Evolutionary conservation across 2,797 vertebrate species (phyloP).

Genomic region (Hippopotamyrus pictus): DNA sequence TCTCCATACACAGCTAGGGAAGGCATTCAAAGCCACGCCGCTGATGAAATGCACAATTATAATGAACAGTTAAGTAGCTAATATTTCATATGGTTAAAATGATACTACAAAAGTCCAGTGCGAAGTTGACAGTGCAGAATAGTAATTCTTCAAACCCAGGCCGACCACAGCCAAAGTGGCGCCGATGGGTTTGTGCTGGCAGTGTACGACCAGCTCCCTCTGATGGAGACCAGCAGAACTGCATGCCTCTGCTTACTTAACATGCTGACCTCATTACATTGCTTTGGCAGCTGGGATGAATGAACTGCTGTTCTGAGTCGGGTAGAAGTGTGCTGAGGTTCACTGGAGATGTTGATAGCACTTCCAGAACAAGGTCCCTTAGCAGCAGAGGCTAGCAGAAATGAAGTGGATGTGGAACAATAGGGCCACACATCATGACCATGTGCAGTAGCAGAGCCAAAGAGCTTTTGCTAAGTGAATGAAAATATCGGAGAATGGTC

Average conservation of each 20-base stretch:
- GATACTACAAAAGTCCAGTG: neutral
- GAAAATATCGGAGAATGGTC: neutral
- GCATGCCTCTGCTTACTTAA: constrained; percentile 18
- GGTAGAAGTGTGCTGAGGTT: constrained; percentile 10
- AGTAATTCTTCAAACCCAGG: neutral
- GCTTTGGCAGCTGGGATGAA: constrained; percentile 22
- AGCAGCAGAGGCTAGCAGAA: neutral
- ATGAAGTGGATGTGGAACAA: neutral
- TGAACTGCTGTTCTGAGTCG: constrained; percentile 7
- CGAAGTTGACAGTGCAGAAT: neutral
- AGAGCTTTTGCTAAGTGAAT: neutral
- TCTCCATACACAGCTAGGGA: neutral
- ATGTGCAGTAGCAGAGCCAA: neutral
- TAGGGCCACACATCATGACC: neutral
- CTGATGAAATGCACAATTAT: neutral
- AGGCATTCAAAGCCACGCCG: neutral
- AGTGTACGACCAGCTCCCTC: constrained; percentile 3
- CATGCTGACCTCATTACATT: constrained; percentile 16
- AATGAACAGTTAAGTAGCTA: neutral
- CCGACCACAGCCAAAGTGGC: no score
- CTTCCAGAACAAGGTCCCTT: constrained; percentile 1
- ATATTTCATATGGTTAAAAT: neutral
- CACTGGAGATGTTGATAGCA: constrained; percentile 15
- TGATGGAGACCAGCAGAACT: constrained; percentile 10
- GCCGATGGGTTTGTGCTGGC: neutral